Percentiles rank a stretch among this genome's conserved stretches.
Evolutionary conservation across 2,113 vertebrate species (phyloP).

Genomic region (Campylomormyrus numenius): DNA sequence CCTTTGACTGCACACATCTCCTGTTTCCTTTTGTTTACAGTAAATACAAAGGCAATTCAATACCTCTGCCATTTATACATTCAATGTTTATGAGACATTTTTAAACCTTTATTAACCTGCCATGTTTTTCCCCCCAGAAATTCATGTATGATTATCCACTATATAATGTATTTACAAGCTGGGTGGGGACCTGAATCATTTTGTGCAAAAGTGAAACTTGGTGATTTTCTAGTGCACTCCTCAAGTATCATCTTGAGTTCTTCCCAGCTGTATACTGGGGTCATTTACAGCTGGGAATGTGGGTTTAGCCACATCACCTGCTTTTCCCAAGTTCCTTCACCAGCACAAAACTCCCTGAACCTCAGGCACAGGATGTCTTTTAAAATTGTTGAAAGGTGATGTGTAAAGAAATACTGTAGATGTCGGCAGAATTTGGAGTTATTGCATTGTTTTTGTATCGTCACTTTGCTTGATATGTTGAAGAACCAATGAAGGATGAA

Average conservation of each 20-base stretch:
- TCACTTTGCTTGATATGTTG: background rate
- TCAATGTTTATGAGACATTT: background rate
- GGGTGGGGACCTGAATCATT: background rate
- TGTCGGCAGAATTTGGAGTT: background rate
- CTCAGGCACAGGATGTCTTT: background rate
- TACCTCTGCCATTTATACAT: background rate
- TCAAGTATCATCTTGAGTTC: background rate
- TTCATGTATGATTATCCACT: background rate
- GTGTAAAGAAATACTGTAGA: background rate
- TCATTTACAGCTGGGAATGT: background rate
- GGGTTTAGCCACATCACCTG: background rate
- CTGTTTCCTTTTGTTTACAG: background rate
- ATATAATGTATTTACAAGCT: background rate
- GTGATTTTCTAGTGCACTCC: background rate
- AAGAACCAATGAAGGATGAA: background rate
- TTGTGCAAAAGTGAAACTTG: background rate
- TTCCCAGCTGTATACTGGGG: background rate
- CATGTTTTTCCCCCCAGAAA: background rate
- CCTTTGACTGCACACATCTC: background rate
- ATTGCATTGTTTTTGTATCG: background rate
- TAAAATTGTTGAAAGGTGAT: background rate
- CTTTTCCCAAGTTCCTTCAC: background rate
- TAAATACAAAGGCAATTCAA: background rate
- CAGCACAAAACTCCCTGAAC: background rate
- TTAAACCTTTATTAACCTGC: background rate